Conservation (phyloP, 1,140 invertebrate species). For the Drosophila kanapiae region DNA sequence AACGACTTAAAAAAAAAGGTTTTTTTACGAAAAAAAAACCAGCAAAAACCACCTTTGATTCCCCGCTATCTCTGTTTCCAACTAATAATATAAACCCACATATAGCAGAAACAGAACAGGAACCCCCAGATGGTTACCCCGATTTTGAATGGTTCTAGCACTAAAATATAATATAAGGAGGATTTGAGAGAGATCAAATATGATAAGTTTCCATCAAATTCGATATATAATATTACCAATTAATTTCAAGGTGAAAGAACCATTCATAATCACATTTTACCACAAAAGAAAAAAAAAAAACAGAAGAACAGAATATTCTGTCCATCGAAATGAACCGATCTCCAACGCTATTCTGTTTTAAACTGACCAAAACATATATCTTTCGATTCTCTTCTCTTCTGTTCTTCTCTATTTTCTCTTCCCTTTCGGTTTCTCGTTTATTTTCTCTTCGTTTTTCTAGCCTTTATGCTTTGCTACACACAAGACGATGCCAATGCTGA, state of each 20-base stretch:
- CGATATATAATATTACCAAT: too few species aligned
- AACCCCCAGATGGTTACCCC: constrained; percentile 9
- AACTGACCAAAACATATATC: constrained; percentile 78
- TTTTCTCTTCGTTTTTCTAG: constrained; percentile 87
- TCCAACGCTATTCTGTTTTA: constrained; percentile 70
- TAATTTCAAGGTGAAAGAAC: constrained; percentile 6
- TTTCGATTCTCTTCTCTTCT: constrained; percentile 77
- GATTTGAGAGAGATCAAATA: background rate
- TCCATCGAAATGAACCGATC: constrained; percentile 34
- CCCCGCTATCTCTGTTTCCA: constrained; percentile 6
- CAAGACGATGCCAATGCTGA: constrained; percentile 94
- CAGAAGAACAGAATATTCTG: constrained; percentile 1
- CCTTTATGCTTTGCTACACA: constrained; percentile 96
- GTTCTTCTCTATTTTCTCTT: constrained; percentile 71
- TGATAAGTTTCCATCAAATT: background rate
- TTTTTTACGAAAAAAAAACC: constrained; percentile 1
- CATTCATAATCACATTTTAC: constrained; percentile 11
- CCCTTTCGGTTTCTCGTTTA: constrained; percentile 66
- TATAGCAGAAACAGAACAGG: constrained; percentile 15
- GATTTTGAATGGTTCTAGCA: constrained; percentile 27
- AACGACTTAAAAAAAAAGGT: too few species aligned
- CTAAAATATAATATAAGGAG: background rate
- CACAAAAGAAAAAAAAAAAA: background rate
- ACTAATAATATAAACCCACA: constrained; percentile 18
- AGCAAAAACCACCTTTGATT: constrained; percentile 12